A percentile compares a stretch with the other conserved stretches of the same genome.
phyloP scores from a whole-genome alignment of 2,888 invertebrate species.

The Macrosoma leucophasiata region DNA sequence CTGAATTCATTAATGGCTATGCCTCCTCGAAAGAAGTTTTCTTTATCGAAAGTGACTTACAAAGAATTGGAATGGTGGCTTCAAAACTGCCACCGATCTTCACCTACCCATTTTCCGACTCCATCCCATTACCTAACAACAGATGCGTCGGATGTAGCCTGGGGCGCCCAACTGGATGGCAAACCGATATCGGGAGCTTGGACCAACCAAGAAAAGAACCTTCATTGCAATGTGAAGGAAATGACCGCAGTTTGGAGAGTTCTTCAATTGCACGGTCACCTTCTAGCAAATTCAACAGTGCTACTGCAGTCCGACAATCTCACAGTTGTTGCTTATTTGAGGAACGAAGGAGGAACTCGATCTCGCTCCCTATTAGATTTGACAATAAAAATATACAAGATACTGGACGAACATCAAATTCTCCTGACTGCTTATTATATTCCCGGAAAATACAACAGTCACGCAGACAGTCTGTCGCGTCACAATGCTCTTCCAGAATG shows the following conservation, averaged over 20 bases:
- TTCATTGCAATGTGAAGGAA: constrained; percentile 15
- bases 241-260: constrained; percentile 9
- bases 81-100: not conserved
- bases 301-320: constrained; percentile 17
- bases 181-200: constrained; percentile 11
- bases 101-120: constrained; percentile 8
- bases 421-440: constrained; percentile 12
- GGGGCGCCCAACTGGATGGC: constrained; percentile 15
- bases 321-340: constrained; percentile 14
- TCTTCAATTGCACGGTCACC: constrained; percentile 4
- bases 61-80: constrained; percentile 7
- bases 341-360: too few species aligned
- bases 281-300: constrained; percentile 6
- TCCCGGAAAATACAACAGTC: constrained; percentile 14
- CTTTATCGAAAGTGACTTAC: not conserved
- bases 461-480: constrained; percentile 14
- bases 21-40: too few species aligned
- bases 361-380: too few species aligned
- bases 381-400: constrained; percentile 7
- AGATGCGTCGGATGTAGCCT: constrained; percentile 18
- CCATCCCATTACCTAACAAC: constrained; percentile 12
- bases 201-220: constrained; percentile 5
- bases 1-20: too few species aligned
- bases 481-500: constrained; percentile 9
- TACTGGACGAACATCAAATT: constrained; percentile 5